phyloP scores from a whole-genome alignment of 2,888 invertebrate species.

The Trichopoda pennipes region DNA sequence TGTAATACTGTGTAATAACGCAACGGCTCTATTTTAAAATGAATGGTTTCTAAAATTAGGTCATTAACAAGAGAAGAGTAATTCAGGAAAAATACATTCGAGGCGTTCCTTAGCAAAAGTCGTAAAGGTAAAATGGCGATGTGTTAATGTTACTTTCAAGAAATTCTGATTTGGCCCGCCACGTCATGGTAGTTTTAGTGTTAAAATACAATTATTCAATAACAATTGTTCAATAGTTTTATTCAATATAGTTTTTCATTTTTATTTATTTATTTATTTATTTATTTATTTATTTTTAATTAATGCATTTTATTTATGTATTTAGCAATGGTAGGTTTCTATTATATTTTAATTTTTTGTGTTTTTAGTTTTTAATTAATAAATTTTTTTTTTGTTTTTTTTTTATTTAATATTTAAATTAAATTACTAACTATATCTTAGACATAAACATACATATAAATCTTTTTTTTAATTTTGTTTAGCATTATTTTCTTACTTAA shows the following conservation, averaged over 20 bases:
- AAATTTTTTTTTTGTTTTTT: constrained; percentile 30
- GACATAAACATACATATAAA: constrained; percentile 62
- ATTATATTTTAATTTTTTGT: constrained; percentile 38
- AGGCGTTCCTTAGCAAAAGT: too few species aligned
- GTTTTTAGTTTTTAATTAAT: constrained; percentile 54
- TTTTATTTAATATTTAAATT: constrained; percentile 59
- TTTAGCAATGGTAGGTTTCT: constrained; percentile 61
- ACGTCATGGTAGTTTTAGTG: too few species aligned
- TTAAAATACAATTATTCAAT: too few species aligned
- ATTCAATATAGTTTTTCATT: constrained; percentile 62
- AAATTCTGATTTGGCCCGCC: too few species aligned
- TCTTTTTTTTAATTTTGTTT: constrained; percentile 23
- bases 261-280: constrained; percentile 63
- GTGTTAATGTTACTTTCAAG: too few species aligned
- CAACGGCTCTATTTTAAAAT: too few species aligned
- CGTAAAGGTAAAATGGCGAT: too few species aligned
- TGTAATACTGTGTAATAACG: too few species aligned
- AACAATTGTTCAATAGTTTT: constrained; percentile 29
- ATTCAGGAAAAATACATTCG: too few species aligned
- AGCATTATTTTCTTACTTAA: constrained; percentile 38
- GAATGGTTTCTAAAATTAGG: too few species aligned
- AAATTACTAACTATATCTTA: constrained; percentile 67
- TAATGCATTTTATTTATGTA: constrained; percentile 64
- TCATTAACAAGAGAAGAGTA: too few species aligned
- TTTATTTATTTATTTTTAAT: constrained; percentile 62